Percentiles rank a stretch among this genome's conserved stretches.
phyloP scores from a whole-genome alignment of 2,797 vertebrate species.

The Catostomus latipinnis region DNA sequence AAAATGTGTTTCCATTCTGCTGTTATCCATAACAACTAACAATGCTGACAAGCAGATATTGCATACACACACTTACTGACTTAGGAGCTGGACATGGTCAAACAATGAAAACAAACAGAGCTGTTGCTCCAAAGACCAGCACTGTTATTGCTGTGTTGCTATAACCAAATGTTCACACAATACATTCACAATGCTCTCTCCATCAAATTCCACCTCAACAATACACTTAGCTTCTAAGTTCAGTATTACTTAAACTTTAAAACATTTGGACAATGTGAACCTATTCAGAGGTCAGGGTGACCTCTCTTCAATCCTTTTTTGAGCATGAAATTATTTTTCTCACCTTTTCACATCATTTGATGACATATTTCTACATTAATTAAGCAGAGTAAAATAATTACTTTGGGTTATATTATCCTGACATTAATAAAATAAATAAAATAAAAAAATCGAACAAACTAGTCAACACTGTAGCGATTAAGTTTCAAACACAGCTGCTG shows the following conservation, averaged over 20 bases:
- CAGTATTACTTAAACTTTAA: slow-evolving; percentile 66
- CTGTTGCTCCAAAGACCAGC: slow-evolving; percentile 62
- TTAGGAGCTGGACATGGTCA: slow-evolving; percentile 15
- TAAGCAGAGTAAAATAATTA: no score
- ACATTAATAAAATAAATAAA: no score
- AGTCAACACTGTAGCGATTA: no score
- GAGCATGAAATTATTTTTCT: slow-evolving; percentile 51
- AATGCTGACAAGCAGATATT: slow-evolving; percentile 42
- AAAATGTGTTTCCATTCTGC: slow-evolving; percentile 32
- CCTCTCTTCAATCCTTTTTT: slow-evolving; percentile 61
- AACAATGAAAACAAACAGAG: slow-evolving; percentile 49
- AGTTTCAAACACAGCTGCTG: no score
- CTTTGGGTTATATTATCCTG: no score
- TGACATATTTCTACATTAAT: no score
- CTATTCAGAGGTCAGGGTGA: slow-evolving; percentile 38
- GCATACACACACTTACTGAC: slow-evolving; percentile 9
- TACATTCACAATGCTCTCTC: slow-evolving; percentile 39
- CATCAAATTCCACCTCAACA: slow-evolving; percentile 18
- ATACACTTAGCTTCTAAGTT: slow-evolving; percentile 58
- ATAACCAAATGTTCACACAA: slow-evolving; percentile 62
- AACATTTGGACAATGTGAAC: slow-evolving; percentile 51
- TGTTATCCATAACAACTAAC: slow-evolving; percentile 46
- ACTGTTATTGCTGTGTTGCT: slow-evolving; percentile 51
- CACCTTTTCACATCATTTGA: no score
- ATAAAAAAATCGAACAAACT: no score